These are phyloP conservation scores for Agelaius phoeniceus DNA, from an alignment of 2,113 vertebrate genomes.

Conservation along the genomic window DNA sequence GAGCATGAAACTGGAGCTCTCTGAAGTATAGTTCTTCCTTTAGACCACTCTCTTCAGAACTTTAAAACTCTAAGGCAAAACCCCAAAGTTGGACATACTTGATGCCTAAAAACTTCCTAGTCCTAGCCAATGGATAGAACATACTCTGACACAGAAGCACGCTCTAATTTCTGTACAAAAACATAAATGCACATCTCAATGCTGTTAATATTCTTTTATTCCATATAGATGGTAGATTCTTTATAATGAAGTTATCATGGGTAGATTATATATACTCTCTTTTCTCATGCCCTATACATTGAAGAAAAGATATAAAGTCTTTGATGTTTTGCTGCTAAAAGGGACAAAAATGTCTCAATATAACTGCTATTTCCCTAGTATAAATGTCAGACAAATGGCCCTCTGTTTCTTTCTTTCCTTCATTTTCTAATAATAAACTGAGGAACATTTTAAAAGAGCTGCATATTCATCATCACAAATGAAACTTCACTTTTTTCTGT, in stretches of 20 bases:
- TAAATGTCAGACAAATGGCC: slow-evolving; percentile 28
- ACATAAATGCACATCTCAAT: background rate
- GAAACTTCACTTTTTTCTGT: slow-evolving; percentile 39
- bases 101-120: background rate
- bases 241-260: background rate
- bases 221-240: background rate
- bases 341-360: background rate
- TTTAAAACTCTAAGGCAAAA: background rate
- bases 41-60: background rate
- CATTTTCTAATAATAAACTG: slow-evolving; percentile 46
- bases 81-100: background rate
- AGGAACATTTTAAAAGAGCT: slow-evolving; percentile 31
- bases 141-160: background rate
- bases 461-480: slow-evolving; percentile 51
- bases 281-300: background rate
- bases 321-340: slow-evolving; percentile 1
- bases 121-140: background rate
- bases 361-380: slow-evolving; percentile 15
- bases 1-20: background rate
- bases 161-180: background rate
- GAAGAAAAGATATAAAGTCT: background rate
- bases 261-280: background rate
- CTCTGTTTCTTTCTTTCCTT: slow-evolving; percentile 41
- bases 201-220: background rate
- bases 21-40: background rate